A percentile compares a stretch with the other conserved stretches of the same genome.
These are phyloP conservation scores for Prunella fulvescens DNA, from an alignment of 2,113 vertebrate genomes.

Conservation along the genomic window DNA sequence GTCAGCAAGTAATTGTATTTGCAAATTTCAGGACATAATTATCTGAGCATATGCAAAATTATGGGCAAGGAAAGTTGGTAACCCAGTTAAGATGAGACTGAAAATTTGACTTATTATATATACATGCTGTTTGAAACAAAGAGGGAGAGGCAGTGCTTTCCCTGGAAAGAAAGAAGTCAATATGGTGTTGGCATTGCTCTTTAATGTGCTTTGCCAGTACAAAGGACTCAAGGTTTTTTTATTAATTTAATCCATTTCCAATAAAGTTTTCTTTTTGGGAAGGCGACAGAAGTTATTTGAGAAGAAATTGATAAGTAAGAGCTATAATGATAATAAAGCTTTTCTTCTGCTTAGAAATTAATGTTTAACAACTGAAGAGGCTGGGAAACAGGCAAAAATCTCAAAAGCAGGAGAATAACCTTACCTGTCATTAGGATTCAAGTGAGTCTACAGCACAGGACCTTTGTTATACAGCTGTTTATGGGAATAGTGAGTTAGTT, in stretches of 20 bases:
- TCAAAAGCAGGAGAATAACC: neutral
- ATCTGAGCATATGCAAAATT: slow-evolving; percentile 43
- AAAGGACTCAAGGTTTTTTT: neutral
- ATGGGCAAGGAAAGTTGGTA: slow-evolving; percentile 19
- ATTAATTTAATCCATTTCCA: neutral
- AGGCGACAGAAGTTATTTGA: neutral
- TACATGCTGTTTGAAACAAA: neutral
- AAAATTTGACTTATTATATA: neutral
- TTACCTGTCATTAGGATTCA: neutral
- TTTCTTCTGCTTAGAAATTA: slow-evolving; percentile 4
- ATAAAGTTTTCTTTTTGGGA: neutral
- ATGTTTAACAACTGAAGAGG: neutral
- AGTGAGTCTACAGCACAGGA: neutral
- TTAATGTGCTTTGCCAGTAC: neutral
- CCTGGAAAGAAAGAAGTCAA: neutral
- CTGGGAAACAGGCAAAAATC: neutral
- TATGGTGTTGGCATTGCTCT: neutral
- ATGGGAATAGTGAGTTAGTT: neutral
- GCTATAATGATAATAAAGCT: neutral
- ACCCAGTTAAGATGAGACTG: neutral
- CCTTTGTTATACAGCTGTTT: neutral
- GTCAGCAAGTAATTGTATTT: slow-evolving; percentile 58
- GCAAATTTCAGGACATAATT: slow-evolving; percentile 53
- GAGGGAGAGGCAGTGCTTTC: neutral
- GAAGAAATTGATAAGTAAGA: slow-evolving; percentile 12